Base-by-base conservation (phyloP, 2,797 vertebrate species). In the Protosalanx chinensis region DNA sequence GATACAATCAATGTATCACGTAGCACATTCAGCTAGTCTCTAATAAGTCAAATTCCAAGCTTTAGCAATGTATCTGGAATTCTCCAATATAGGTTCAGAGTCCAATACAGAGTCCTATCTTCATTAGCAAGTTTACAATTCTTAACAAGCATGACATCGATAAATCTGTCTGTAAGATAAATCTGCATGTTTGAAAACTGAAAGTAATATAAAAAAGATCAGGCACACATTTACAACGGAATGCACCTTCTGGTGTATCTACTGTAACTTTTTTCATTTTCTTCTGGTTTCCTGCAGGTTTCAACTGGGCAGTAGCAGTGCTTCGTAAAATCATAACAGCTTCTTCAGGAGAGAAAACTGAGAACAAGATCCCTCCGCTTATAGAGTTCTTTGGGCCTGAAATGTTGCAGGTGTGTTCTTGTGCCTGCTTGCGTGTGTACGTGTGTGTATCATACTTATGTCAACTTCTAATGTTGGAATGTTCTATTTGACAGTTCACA, bases 241-340 rank as follows among this genome's bases (percentile, higher is more conserved):
- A 12, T 18, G 16, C 29, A 18, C 30, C 6, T 32, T 33, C 15
- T n/a, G 18, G 3, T 6, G 20, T 58, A 6, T 23, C 41, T 12
- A 16, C 5, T 65, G 29, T 30, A 12, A 6, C 20, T n/a, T 12
- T 35, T n/a, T 33, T 6, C 33, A 64, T 37, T 41, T 53, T 15
- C 29, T 66, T 35, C 15, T 32, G 20, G 29, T 73, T 35, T 49
- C 57, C 5, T 49, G 37, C 74, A 92, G 91, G 91, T 6, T 92
- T 90, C 75, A 92, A 91, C 86, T 92, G 91, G 91, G 91, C 91
- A 88, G 77, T 85, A 0, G 89, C 85, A 0, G 84, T 92, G 23
- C 0, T 91, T 73, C 85, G 29, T 68, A 87, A 88, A 73, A 86
- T 92, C 66, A 81, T 90, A 0, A 23, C 71, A 0, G 80, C 81